phyloP scores from a whole-genome alignment of 1,140 invertebrate species.

The Campoletis sonorensis region DNA sequence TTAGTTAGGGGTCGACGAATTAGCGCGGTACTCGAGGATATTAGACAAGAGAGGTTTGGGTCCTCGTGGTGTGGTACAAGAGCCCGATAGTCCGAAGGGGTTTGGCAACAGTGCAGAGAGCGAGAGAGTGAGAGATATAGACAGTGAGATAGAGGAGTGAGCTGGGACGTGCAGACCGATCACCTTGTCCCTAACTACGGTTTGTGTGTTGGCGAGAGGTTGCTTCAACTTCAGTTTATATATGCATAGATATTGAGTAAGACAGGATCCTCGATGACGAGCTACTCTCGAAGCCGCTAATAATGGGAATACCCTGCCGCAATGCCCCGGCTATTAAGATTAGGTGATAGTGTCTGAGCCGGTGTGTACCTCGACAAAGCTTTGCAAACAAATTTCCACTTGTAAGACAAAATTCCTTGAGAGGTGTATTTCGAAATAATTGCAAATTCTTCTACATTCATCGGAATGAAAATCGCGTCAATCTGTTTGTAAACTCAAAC shows the following conservation, averaged over 20 bases:
- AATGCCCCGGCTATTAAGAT: slow-evolving; percentile 23
- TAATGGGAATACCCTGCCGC: neutral
- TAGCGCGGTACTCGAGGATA: slow-evolving; percentile 72
- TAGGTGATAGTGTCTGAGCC: neutral
- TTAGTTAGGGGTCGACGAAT: slow-evolving; percentile 62
- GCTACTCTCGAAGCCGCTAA: slow-evolving; percentile 15
- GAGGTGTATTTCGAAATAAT: no score
- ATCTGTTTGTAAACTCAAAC: no score
- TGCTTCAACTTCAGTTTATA: slow-evolving; percentile 5
- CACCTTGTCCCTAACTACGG: neutral
- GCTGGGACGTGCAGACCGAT: neutral
- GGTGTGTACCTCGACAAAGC: neutral
- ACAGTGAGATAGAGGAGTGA: neutral
- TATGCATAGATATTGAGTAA: neutral
- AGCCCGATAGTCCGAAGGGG: slow-evolving; percentile 22
- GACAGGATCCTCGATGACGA: neutral
- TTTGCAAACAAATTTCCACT: neutral
- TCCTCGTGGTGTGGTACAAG: slow-evolving; percentile 4
- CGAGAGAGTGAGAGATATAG: neutral
- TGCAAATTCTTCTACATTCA: no score
- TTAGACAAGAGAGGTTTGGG: slow-evolving; percentile 60
- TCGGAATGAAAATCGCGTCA: neutral
- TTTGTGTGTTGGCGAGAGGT: neutral
- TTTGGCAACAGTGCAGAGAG: slow-evolving; percentile 4
- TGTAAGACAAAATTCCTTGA: neutral